These are phyloP conservation scores for Poeciliopsis occidentalis DNA, from an alignment of 2,113 vertebrate species.

Conservation along the genomic window DNA sequence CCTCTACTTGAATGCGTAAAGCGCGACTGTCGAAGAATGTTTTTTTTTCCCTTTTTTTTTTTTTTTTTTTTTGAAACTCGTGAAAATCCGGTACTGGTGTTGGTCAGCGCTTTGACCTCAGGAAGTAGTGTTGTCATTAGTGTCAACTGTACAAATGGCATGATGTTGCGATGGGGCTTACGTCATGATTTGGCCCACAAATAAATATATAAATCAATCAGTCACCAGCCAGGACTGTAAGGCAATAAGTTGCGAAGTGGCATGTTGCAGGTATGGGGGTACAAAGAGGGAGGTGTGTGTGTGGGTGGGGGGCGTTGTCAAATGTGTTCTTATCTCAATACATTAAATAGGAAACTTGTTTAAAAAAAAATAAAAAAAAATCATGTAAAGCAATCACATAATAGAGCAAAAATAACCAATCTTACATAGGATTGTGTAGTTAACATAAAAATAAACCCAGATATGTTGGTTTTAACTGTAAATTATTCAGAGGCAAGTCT, in stretches of 20 bases:
- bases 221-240: slow-evolving; percentile 57
- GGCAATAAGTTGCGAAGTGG: slow-evolving; percentile 16
- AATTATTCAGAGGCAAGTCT: background rate
- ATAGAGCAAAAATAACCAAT: background rate
- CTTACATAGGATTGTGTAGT: background rate
- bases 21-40: slow-evolving; percentile 12
- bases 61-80: slow-evolving; percentile 13
- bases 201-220: slow-evolving; percentile 9
- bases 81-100: background rate
- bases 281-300: too few relatives aligned
- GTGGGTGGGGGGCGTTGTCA: too few relatives aligned
- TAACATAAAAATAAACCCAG: background rate
- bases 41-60: slow-evolving; percentile 7
- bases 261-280: background rate
- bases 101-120: slow-evolving; percentile 18
- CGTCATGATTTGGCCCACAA: slow-evolving; percentile 55
- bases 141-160: slow-evolving; percentile 34
- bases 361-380: too few relatives aligned
- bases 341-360: background rate
- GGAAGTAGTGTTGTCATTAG: slow-evolving; percentile 32
- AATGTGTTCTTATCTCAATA: background rate
- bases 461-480: background rate
- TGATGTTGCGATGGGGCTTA: slow-evolving; percentile 45
- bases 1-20: background rate
- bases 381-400: background rate